Evolutionary conservation across 2,888 invertebrate genomes (phyloP).

Genomic region (Adineta ricciae): DNA sequence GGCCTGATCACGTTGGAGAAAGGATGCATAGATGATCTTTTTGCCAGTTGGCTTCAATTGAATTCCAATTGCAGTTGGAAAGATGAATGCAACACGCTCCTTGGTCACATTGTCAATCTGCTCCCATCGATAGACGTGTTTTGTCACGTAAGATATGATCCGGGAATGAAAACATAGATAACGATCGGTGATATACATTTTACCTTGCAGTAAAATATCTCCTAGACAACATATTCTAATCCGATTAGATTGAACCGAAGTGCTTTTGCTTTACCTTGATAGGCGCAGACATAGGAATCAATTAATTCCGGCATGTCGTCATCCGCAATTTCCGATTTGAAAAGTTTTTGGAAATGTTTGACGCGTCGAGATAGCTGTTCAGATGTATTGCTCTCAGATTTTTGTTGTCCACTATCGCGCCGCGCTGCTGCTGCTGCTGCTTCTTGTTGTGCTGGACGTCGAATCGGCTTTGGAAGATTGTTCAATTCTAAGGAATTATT

Average conservation of each 20-base stretch:
- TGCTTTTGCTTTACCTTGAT: not conserved
- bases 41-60: not conserved
- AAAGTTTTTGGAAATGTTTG: constrained; percentile 18
- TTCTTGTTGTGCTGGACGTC: not conserved
- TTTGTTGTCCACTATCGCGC: not conserved
- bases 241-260: too few relatives aligned
- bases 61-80: not conserved
- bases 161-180: constrained; percentile 11
- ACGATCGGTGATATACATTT: constrained; percentile 19
- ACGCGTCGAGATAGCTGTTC: not conserved
- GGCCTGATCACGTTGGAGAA: constrained; percentile 2
- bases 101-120: not conserved
- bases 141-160: constrained; percentile 4
- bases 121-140: constrained; percentile 22
- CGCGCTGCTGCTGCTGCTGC: not conserved
- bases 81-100: constrained; percentile 12
- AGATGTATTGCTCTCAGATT: not conserved
- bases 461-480: not conserved
- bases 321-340: not conserved
- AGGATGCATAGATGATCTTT: not conserved
- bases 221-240: not conserved
- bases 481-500: not conserved
- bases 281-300: constrained; percentile 5
- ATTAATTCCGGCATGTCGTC: constrained; percentile 2
- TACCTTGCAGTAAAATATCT: constrained; percentile 12